A percentile compares a stretch with the other conserved stretches of the same genome.
Conservation (phyloP, 1,140 invertebrate genomes). For the Hormaphis cornu region DNA sequence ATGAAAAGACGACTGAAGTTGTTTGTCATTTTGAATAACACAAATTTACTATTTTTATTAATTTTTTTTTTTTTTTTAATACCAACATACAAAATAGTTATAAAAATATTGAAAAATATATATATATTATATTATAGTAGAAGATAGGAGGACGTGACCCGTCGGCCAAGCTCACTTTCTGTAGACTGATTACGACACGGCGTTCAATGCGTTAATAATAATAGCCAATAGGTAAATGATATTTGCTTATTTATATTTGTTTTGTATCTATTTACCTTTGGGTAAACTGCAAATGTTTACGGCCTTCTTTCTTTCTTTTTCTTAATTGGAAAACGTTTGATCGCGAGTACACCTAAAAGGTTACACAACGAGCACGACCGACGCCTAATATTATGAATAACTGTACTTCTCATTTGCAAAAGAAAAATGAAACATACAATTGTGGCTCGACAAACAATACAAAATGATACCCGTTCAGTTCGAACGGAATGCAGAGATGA, state of each 20-base stretch:
- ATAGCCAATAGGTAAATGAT: constrained; percentile 26
- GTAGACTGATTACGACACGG: constrained; percentile 9
- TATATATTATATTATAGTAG: neutral
- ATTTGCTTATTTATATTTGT: constrained; percentile 32
- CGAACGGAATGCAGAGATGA: constrained; percentile 9
- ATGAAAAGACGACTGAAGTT: constrained; percentile 22
- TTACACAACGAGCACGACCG: constrained; percentile 27
- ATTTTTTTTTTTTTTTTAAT: neutral
- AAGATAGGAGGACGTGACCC: no score
- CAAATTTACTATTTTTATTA: constrained; percentile 27
- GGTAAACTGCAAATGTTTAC: constrained; percentile 27
- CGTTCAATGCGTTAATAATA: constrained; percentile 18
- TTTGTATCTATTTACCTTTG: constrained; percentile 31
- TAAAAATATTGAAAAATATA: constrained; percentile 10
- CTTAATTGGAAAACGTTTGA: constrained; percentile 27
- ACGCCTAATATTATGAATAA: neutral
- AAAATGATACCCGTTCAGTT: constrained; percentile 8
- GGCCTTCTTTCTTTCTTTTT: constrained; percentile 27
- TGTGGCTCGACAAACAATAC: neutral
- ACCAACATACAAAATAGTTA: constrained; percentile 19
- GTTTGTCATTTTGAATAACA: constrained; percentile 18
- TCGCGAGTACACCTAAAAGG: constrained; percentile 24
- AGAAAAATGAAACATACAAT: constrained; percentile 8
- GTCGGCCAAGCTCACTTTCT: neutral
- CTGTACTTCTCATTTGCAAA: constrained; percentile 17